Conservation (phyloP, 2,888 invertebrate genomes). For the Andrena dorsata region DNA sequence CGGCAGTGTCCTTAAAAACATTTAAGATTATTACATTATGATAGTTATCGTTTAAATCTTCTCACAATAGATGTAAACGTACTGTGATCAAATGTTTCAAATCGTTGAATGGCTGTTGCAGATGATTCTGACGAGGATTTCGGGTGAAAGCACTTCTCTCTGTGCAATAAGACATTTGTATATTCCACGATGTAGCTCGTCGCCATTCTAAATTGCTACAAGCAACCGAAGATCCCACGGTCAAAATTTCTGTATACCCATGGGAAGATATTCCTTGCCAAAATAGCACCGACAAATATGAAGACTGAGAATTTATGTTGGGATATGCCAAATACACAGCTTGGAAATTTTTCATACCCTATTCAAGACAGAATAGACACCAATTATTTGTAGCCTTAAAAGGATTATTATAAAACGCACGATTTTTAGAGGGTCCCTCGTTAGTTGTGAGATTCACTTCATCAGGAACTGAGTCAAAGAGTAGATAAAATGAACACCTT, state of each 20-base stretch:
- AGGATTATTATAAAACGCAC: not conserved
- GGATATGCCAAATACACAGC: slow-evolving; percentile 79
- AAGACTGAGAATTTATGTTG: slow-evolving; percentile 70
- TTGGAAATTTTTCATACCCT: slow-evolving; percentile 84
- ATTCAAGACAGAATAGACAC: not conserved
- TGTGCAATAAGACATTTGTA: slow-evolving; percentile 88
- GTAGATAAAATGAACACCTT: not conserved
- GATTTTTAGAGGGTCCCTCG: too few species aligned
- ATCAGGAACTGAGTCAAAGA: too few species aligned
- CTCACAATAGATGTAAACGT: slow-evolving; percentile 27
- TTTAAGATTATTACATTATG: slow-evolving; percentile 12
- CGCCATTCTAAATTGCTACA: slow-evolving; percentile 89
- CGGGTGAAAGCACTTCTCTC: slow-evolving; percentile 88
- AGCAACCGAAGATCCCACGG: slow-evolving; percentile 87
- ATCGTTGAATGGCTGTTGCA: slow-evolving; percentile 85
- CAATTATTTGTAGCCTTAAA: not conserved
- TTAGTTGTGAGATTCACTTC: too few species aligned
- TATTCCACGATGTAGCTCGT: slow-evolving; percentile 85
- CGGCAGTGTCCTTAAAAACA: slow-evolving; percentile 68
- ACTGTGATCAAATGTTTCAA: slow-evolving; percentile 83
- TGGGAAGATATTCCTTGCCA: slow-evolving; percentile 84
- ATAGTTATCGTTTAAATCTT: not conserved
- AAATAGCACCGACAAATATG: slow-evolving; percentile 84
- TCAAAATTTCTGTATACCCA: slow-evolving; percentile 87
- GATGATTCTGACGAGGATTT: slow-evolving; percentile 87